These are phyloP conservation scores for Triplophysa tibetana DNA, from an alignment of 2,113 vertebrate species.

Conservation along the genomic window DNA sequence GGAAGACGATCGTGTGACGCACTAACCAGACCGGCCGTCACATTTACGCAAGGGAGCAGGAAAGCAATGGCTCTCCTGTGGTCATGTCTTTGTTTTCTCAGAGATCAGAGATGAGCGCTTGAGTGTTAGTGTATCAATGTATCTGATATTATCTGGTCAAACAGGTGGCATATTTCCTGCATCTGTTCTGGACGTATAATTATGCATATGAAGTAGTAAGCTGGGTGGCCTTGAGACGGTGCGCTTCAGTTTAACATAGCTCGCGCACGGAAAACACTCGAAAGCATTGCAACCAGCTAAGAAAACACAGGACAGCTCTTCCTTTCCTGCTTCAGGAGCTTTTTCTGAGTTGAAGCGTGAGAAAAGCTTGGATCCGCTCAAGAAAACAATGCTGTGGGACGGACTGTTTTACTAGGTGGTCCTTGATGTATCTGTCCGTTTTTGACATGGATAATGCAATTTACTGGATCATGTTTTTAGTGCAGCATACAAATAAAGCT, in stretches of 20 bases:
- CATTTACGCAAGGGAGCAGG: conserved; percentile 30
- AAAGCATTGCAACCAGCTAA: conserved; percentile 56
- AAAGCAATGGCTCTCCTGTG: neutral
- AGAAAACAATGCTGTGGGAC: neutral
- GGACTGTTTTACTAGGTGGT: neutral
- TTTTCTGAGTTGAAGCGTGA: conserved; percentile 7
- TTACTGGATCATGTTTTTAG: neutral
- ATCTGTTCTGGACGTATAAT: conserved; percentile 10
- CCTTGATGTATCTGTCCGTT: neutral
- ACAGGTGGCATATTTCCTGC: conserved; percentile 1
- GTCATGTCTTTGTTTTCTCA: neutral
- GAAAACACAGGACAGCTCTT: conserved; percentile 40
- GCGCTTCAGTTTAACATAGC: conserved; percentile 47
- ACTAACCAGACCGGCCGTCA: conserved; percentile 28
- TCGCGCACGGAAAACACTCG: conserved; percentile 47
- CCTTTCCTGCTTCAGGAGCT: conserved; percentile 9
- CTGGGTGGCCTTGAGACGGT: conserved; percentile 55
- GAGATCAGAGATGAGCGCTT: neutral
- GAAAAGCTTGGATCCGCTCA: conserved; percentile 7
- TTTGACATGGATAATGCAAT: neutral
- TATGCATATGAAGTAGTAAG: conserved; percentile 39
- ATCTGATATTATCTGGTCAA: conserved; percentile 1
- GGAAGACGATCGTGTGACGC: conserved; percentile 31
- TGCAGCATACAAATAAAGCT: no score
- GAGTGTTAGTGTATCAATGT: conserved; percentile 1